These are phyloP conservation scores for Myotis brandtii DNA, from an alignment of 2,113 vertebrate species.

Conservation along the genomic window DNA sequence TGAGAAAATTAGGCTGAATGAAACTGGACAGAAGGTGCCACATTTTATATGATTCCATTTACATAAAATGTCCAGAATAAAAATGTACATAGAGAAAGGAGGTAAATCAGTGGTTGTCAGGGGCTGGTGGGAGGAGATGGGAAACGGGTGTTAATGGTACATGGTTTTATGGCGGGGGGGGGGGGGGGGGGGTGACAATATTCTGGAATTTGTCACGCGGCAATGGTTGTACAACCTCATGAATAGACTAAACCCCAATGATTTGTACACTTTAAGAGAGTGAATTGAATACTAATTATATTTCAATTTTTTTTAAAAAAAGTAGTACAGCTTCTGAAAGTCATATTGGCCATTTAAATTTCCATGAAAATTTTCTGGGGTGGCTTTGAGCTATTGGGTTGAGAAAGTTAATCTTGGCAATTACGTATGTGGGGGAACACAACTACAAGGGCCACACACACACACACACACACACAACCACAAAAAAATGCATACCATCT, in stretches of 20 bases:
- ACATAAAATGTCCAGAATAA: background rate
- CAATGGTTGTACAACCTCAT: background rate
- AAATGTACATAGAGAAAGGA: background rate
- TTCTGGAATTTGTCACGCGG: background rate
- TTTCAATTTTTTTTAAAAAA: background rate
- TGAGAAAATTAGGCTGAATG: background rate
- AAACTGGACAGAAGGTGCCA: background rate
- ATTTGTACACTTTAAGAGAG: background rate
- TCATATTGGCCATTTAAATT: background rate
- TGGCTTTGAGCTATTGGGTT: background rate
- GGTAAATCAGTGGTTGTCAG: background rate
- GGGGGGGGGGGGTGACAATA: background rate
- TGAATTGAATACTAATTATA: background rate
- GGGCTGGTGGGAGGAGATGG: background rate
- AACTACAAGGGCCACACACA: background rate
- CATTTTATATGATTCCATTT: background rate
- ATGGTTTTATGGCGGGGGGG: background rate
- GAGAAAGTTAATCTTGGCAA: background rate
- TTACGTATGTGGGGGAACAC: background rate
- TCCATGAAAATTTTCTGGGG: background rate
- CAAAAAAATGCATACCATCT: too few relatives aligned
- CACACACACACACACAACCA: too few relatives aligned
- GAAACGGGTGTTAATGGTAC: background rate
- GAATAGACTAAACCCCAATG: background rate
- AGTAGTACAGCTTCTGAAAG: background rate